phyloP scores from a whole-genome alignment of 37 sponge, comb jelly and placozoan genomes.

The Ianthella basta region DNA sequence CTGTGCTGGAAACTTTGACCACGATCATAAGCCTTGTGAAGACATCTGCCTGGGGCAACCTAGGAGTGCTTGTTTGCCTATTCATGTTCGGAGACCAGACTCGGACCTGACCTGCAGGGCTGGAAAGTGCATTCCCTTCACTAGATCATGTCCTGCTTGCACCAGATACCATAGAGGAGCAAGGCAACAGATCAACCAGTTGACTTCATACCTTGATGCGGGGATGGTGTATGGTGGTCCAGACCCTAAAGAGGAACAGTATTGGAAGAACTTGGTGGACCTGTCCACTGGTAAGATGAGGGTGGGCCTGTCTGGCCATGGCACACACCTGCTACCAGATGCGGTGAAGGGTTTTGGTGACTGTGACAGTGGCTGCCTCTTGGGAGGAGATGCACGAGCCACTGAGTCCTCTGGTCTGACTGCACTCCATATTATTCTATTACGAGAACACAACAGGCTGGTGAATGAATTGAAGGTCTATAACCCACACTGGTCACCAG shows the following conservation, averaged over 20 bases:
- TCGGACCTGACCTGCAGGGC: conserved; percentile 14
- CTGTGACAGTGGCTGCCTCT: conserved; percentile 20
- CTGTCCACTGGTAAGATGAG: conserved; percentile 20
- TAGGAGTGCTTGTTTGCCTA: conserved; percentile 69
- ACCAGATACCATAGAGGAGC: background rate
- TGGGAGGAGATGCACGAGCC: conserved; percentile 38
- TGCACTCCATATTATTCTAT: conserved; percentile 36
- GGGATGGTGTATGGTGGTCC: conserved; percentile 82
- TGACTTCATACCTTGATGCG: conserved; percentile 90
- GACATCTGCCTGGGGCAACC: background rate
- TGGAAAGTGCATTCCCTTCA: conserved; percentile 55
- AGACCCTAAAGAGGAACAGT: conserved; percentile 3
- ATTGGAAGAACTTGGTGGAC: conserved; percentile 25
- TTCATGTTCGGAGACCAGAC: conserved; percentile 61
- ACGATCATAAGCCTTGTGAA: background rate
- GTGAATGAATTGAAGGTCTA: background rate
- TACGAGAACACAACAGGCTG: conserved; percentile 47
- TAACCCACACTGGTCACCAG: background rate
- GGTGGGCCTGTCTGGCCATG: background rate
- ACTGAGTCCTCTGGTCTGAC: conserved; percentile 39
- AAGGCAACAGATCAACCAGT: conserved; percentile 81
- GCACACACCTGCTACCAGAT: conserved; percentile 26
- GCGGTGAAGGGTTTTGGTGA: background rate
- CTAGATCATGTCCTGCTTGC: conserved; percentile 69
- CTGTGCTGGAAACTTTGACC: conserved; percentile 27